These are phyloP conservation scores for Leistus spinibarbis DNA, from an alignment of 2,888 invertebrate species.

Conservation along the genomic window DNA sequence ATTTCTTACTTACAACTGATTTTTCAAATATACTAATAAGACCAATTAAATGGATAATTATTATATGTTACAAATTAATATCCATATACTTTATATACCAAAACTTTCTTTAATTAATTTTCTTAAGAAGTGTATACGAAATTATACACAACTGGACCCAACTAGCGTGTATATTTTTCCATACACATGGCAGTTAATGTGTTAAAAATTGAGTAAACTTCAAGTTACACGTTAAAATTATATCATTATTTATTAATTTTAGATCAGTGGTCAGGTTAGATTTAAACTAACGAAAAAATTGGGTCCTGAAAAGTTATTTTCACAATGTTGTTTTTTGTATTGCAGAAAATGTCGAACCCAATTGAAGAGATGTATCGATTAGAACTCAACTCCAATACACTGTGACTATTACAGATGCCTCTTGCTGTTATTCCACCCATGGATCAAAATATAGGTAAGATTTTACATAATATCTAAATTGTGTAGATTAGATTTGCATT, in stretches of 20 bases:
- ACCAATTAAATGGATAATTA: not conserved
- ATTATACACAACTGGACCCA: no score
- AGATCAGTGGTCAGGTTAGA: no score
- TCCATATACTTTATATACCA: not conserved
- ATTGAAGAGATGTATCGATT: constrained; percentile 8
- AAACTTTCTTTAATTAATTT: no score
- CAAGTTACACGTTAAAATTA: no score
- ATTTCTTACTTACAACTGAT: not conserved
- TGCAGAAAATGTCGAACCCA: constrained; percentile 24
- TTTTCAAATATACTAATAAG: not conserved
- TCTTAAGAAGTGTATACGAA: no score
- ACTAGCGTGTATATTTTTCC: no score
- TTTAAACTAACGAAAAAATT: no score
- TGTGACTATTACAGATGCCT: constrained; percentile 32
- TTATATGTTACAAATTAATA: not conserved
- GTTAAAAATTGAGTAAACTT: no score
- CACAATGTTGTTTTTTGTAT: not conserved
- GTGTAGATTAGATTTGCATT: no score
- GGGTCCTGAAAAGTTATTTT: not conserved
- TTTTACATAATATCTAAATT: not conserved
- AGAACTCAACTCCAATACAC: not conserved
- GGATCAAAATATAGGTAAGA: constrained; percentile 27
- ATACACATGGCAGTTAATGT: no score
- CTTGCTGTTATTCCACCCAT: constrained; percentile 21
- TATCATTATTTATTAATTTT: no score